Evolutionary conservation across 2,113 vertebrate genomes (phyloP), one percentile per base, ranked within the genome.

Genomic region (Sminthopsis crassicaudata): DNA sequence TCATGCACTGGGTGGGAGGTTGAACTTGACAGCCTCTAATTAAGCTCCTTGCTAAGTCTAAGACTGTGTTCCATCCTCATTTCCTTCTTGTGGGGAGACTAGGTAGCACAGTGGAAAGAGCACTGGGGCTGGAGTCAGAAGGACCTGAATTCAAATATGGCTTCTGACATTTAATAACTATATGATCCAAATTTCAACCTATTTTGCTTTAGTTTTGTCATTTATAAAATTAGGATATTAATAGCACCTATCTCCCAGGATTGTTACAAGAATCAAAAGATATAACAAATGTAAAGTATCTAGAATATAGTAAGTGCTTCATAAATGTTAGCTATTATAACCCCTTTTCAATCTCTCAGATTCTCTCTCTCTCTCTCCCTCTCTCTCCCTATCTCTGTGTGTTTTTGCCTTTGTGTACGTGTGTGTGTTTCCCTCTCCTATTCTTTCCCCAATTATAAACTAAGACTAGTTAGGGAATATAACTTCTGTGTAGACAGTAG

Each of bases 391-490:
- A 0, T 36, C 36, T 19, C 1, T 76, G 19, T n/a, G 1, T 19
- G 5, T 84, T 16, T 53, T 23, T 53, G 53, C 11, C 67, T 76
- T 1, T 76, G 25, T 23, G 14, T 23, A 19, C 5, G 19, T 23
- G 19, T 23, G 19, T 23, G 19, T 23, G 19, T 23, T 54, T 23
- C 19, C 55, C 30, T 96, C 53, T 46, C 55, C 12, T 46, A 46
- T 42, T 92, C 50, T 42, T 90, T 19, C 95, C 42, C 53, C 53
- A 48, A 52, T 94, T 88, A 96, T 94, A 96, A 97, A 91, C 84
- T 11, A 54, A 90, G n/a, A n/a, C 48, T n/a, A 51, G 46, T 53
- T 46, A 19, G 91, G 60, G 48, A 52, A 36, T 22, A n/a, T n/a
- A 51, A 48, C 19, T 51, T 90, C 53, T 26, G 46, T 89, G 55